Percentiles rank a stretch among this genome's conserved stretches.
Evolutionary conservation across 2,888 invertebrate species (phyloP).

Genomic region (Anagyrus pseudococci): DNA sequence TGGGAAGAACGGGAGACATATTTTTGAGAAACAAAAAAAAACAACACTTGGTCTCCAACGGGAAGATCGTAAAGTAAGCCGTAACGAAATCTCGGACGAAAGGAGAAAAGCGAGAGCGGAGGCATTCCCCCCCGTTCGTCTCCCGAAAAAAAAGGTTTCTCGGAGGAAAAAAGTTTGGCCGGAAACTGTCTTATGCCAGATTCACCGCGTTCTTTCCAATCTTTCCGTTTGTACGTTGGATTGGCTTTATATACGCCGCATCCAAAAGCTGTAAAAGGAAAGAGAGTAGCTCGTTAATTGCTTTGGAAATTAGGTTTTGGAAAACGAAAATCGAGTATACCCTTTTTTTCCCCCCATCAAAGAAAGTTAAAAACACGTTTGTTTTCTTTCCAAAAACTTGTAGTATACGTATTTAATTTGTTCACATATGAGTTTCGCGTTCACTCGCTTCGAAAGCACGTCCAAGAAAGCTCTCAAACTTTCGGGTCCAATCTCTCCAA

Average conservation of each 20-base stretch:
- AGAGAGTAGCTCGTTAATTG: not conserved
- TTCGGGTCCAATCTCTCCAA: too few relatives aligned
- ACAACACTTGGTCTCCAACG: constrained; percentile 6
- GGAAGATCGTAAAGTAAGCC: constrained; percentile 37
- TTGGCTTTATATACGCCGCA: too few relatives aligned
- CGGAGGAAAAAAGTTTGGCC: constrained; percentile 14
- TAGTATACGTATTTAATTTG: too few relatives aligned
- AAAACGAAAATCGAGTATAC: too few relatives aligned
- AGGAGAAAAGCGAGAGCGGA: constrained; percentile 7
- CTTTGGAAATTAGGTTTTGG: constrained; percentile 2
- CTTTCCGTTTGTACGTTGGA: constrained; percentile 26
- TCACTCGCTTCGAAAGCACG: too few relatives aligned
- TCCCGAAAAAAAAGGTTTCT: not conserved
- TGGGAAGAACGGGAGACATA: constrained; percentile 23
- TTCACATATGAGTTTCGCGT: too few relatives aligned
- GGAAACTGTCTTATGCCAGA: constrained; percentile 27
- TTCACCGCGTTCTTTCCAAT: constrained; percentile 26
- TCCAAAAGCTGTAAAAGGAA: constrained; percentile 7
- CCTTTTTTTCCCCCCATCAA: too few relatives aligned
- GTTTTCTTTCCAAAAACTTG: too few relatives aligned
- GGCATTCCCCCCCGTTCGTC: not conserved
- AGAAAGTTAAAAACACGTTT: too few relatives aligned
- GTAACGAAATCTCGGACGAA: constrained; percentile 32
- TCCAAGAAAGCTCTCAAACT: too few relatives aligned
- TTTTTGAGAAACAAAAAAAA: constrained; percentile 26